phyloP scores from a whole-genome alignment of 2,888 invertebrate genomes.

The Yponomeuta sedellus region DNA sequence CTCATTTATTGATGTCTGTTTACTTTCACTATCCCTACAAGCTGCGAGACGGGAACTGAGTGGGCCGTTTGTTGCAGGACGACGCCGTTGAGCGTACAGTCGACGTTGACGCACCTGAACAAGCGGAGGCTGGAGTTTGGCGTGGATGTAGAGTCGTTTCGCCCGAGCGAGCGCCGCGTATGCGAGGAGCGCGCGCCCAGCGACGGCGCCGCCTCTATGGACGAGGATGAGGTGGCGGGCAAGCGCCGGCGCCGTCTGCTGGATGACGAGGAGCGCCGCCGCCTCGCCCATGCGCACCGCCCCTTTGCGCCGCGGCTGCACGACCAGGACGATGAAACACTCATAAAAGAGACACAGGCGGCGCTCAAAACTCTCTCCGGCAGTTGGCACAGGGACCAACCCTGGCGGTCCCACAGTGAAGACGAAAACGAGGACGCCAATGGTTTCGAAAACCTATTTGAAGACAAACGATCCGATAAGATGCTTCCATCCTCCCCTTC shows the following conservation, averaged over 20 bases:
- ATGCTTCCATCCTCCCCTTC: constrained; percentile 81
- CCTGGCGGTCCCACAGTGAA: constrained; percentile 75
- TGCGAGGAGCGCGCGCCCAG: constrained; percentile 44
- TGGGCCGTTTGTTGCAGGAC: constrained; percentile 64
- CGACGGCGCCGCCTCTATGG: constrained; percentile 61
- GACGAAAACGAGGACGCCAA: constrained; percentile 86
- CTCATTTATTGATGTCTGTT: constrained; percentile 34
- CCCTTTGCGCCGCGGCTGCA: constrained; percentile 54
- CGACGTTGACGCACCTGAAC: constrained; percentile 80
- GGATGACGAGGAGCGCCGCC: constrained; percentile 56
- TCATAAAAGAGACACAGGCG: constrained; percentile 92
- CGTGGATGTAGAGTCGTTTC: constrained; percentile 68
- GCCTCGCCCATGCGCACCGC: constrained; percentile 46
- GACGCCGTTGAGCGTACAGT: constrained; percentile 72
- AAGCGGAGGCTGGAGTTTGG: constrained; percentile 82
- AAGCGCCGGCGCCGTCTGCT: constrained; percentile 67
- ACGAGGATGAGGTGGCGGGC: constrained; percentile 57
- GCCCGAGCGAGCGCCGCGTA: constrained; percentile 51
- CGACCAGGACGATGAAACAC: constrained; percentile 85
- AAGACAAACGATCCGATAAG: constrained; percentile 84
- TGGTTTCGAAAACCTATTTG: constrained; percentile 89
- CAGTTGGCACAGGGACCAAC: constrained; percentile 85
- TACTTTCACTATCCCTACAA: neutral
- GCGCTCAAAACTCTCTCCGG: constrained; percentile 91
- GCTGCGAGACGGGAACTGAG: constrained; percentile 7